Conservation (phyloP, 1,140 invertebrate genomes). For the Tetraneura akinire region DNA sequence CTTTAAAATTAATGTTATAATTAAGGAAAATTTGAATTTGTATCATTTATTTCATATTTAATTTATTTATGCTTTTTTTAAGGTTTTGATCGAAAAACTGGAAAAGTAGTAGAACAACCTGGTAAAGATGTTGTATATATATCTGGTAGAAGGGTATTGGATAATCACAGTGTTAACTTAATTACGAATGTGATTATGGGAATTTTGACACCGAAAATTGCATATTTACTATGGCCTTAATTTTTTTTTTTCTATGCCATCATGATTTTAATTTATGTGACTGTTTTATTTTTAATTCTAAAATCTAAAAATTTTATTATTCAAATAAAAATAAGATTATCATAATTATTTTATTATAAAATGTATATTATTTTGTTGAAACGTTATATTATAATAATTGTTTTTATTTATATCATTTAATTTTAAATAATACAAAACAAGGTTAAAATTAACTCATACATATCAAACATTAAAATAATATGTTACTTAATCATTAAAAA, state of each 20-base stretch:
- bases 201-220: slow-evolving; percentile 71
- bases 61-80: slow-evolving; percentile 55
- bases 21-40: too few species aligned
- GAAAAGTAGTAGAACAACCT: slow-evolving; percentile 74
- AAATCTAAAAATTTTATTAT: slow-evolving; percentile 11
- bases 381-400: not conserved
- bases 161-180: slow-evolving; percentile 90
- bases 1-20: too few species aligned
- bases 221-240: slow-evolving; percentile 67
- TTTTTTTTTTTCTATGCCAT: not conserved
- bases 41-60: not conserved
- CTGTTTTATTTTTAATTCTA: slow-evolving; percentile 21
- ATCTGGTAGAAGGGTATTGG: slow-evolving; percentile 75
- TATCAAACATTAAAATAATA: slow-evolving; percentile 36
- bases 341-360: slow-evolving; percentile 15
- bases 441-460: slow-evolving; percentile 45
- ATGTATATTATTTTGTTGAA: slow-evolving; percentile 36
- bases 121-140: slow-evolving; percentile 75
- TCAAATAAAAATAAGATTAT: slow-evolving; percentile 9
- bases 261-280: slow-evolving; percentile 37
- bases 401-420: slow-evolving; percentile 22
- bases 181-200: slow-evolving; percentile 77
- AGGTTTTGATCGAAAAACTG: slow-evolving; percentile 70
- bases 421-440: slow-evolving; percentile 16
- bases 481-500: slow-evolving; percentile 35